Conservation (phyloP, 2,888 invertebrate species). For the Lasioglossum villosulum region DNA sequence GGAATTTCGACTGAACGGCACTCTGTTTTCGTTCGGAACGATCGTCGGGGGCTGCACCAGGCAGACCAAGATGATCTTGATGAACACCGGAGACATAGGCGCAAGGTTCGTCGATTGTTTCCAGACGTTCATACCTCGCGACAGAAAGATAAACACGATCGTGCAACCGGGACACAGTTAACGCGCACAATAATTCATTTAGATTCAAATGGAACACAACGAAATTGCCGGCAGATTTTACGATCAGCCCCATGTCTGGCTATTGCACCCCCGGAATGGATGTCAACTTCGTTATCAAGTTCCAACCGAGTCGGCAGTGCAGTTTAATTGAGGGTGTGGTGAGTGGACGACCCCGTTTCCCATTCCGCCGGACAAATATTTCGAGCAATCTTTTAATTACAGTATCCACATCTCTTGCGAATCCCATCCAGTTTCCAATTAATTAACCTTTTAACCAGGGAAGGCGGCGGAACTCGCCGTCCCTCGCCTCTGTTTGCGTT, state of each 20-base stretch:
- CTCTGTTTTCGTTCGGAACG: conserved; percentile 86
- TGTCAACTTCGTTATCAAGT: conserved; percentile 88
- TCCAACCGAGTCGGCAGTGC: conserved; percentile 86
- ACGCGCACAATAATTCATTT: conserved; percentile 23
- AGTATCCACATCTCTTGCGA: neutral
- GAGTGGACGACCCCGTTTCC: conserved; percentile 50
- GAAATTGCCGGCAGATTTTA: conserved; percentile 85
- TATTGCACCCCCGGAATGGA: conserved; percentile 88
- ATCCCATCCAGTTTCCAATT: neutral
- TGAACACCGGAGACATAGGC: conserved; percentile 86
- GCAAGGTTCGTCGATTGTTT: conserved; percentile 81
- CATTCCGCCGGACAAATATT: conserved; percentile 22
- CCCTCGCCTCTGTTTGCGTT: neutral
- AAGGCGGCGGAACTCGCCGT: neutral
- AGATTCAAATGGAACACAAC: conserved; percentile 86
- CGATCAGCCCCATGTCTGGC: conserved; percentile 87
- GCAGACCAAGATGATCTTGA: conserved; percentile 84
- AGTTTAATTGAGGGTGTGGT: conserved; percentile 80
- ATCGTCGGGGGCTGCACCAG: conserved; percentile 85
- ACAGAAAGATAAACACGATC: neutral
- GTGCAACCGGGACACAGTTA: neutral
- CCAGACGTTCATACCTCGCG: neutral
- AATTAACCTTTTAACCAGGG: neutral
- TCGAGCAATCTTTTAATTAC: conserved; percentile 37
- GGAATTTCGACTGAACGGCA: conserved; percentile 85